phyloP scores from a whole-genome alignment of 1,140 invertebrate genomes.

The Dendrolimus punctatus region DNA sequence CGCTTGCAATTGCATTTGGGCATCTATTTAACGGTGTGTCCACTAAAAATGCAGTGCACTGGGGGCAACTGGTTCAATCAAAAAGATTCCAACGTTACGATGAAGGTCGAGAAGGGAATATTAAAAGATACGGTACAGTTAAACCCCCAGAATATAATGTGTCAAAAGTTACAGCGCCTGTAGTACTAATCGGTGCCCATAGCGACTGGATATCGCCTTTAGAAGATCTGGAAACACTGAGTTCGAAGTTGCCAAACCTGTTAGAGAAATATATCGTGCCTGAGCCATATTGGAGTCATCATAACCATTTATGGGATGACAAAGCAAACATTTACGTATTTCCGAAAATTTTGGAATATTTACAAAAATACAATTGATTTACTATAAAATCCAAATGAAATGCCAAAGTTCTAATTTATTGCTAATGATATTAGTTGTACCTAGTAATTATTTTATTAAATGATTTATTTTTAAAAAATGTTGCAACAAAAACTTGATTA shows the following conservation, averaged over 20 bases:
- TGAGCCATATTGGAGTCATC: slow-evolving; percentile 51
- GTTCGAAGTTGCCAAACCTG: slow-evolving; percentile 65
- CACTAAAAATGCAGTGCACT: slow-evolving; percentile 42
- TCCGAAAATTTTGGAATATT: slow-evolving; percentile 42
- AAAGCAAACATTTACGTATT: slow-evolving; percentile 33
- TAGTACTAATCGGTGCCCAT: slow-evolving; percentile 73
- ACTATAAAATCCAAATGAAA: neutral
- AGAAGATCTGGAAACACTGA: slow-evolving; percentile 73
- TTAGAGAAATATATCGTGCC: slow-evolving; percentile 47
- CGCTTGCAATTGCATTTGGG: slow-evolving; percentile 31
- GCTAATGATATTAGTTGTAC: no score
- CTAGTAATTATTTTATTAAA: no score
- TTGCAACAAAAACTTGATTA: no score
- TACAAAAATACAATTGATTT: slow-evolving; percentile 15
- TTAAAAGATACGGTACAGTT: slow-evolving; percentile 64
- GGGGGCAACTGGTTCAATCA: slow-evolving; percentile 37
- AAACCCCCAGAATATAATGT: slow-evolving; percentile 74
- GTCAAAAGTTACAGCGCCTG: slow-evolving; percentile 71
- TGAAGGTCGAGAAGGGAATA: slow-evolving; percentile 69
- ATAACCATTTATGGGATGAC: slow-evolving; percentile 40
- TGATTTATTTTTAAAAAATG: no score
- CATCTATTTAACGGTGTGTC: slow-evolving; percentile 40
- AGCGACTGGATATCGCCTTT: slow-evolving; percentile 75
- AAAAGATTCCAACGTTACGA: slow-evolving; percentile 69
- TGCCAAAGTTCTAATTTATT: no score